phyloP scores from a whole-genome alignment of 30 jellyfish, hydroid and myxozoan species.

The Aurelia sp. region DNA sequence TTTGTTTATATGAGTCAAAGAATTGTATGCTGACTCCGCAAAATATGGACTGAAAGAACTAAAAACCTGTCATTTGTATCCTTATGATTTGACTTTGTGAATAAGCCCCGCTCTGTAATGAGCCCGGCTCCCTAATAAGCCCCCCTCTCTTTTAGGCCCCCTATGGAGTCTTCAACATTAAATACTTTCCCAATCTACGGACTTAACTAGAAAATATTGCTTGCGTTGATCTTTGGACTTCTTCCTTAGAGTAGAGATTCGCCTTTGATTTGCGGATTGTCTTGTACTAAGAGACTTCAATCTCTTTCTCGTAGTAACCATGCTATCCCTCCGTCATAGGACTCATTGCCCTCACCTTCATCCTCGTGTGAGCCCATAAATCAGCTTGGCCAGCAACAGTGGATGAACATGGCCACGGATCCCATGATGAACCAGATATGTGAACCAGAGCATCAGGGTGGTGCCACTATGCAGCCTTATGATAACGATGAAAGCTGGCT shows the following conservation, averaged over 20 bases:
- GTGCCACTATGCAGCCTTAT: background rate
- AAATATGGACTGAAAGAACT: too few relatives aligned
- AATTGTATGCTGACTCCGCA: too few relatives aligned
- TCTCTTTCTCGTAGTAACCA: conserved; percentile 66
- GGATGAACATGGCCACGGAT: background rate
- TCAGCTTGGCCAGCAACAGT: background rate
- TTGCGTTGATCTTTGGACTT: background rate
- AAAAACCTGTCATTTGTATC: too few relatives aligned
- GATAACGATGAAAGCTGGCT: background rate
- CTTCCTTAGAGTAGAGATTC: background rate
- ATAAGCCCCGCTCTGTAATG: too few relatives aligned
- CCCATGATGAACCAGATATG: background rate
- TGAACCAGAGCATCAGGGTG: background rate
- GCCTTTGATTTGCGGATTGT: too few relatives aligned
- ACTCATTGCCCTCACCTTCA: conserved; percentile 53
- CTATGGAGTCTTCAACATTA: too few relatives aligned
- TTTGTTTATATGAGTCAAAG: too few relatives aligned
- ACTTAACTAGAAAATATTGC: too few relatives aligned
- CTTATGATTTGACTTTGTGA: too few relatives aligned
- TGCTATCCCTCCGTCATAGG: conserved; percentile 76
- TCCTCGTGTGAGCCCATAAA: background rate
- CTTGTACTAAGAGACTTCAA: conserved; percentile 32
- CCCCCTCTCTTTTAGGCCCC: too few relatives aligned
- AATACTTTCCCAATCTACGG: too few relatives aligned
- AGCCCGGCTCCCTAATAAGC: too few relatives aligned